Evolutionary conservation across 2,888 invertebrate species (phyloP), one percentile per base, ranked within the genome.

Genomic region (Stenodera caucasica): DNA sequence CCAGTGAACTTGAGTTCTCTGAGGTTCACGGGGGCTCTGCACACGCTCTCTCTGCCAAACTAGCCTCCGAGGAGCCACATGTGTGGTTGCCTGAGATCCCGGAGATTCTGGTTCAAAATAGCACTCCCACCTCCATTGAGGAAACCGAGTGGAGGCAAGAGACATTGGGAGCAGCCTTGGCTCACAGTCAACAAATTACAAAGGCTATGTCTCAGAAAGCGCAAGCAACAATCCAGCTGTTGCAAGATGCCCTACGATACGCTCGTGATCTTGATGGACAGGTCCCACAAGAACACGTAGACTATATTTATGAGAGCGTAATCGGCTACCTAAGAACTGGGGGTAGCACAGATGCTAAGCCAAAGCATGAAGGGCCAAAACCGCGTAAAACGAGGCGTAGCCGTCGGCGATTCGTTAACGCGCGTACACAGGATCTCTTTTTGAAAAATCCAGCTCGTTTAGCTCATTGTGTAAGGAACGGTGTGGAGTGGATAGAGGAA

Each of bases 371-470:
- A 32, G 3, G 35, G 33, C 8, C n/a, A 29, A 30, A 23, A 49
- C 9, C 55, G 35, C 12, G 29, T 12, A 11, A 55, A 11, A 15
- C 37, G 55, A 50, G 52, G 37, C 21, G 62, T 12, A 57, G 60
- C 11, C 54, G 57, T 45, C 67, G 71, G 63, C 66, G 65, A 26
- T 70, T 65, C 40, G 53, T 64, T 2, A 76, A 71, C 33, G 72
- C 76, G 0, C 56, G 72, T 0, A 72, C 74, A 49, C 76, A 77
- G 60, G 72, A 76, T 5, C 49, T 77, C 0, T 77, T 55, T 9
- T 66, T 67, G 49, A 69, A 63, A 67, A 71, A 71, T 59, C 75
- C 74, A 64, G 70, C 68, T 49, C 30, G 69, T 53, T 58, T 77
- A 60, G 62, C 74, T 35, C 61, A 75, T 62, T 26, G 67, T 65